A percentile compares a stretch with the other conserved stretches of the same genome.
Evolutionary conservation across 2,113 vertebrate genomes (phyloP).

Genomic region (Trochalopteron elliotii): DNA sequence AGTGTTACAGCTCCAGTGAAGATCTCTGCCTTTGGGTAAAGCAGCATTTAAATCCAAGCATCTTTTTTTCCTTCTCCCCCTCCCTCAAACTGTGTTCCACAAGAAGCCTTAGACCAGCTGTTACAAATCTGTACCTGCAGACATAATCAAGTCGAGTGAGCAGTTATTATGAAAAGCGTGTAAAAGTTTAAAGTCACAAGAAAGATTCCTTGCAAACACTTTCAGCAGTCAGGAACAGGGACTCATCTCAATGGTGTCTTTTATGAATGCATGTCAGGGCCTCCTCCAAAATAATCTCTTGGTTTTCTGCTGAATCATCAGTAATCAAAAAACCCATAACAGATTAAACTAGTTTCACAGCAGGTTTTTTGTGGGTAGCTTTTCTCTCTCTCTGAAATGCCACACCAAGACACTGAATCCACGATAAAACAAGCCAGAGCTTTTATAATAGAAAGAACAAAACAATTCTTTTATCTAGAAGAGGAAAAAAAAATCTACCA

Average conservation of each 20-base stretch:
- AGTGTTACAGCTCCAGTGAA: neutral
- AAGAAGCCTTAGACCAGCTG: neutral
- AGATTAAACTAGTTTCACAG: neutral
- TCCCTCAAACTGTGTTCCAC: neutral
- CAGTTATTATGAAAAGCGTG: neutral
- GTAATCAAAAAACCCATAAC: neutral
- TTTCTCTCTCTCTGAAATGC: neutral
- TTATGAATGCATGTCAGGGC: neutral
- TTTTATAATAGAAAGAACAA: neutral
- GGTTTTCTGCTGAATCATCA: neutral
- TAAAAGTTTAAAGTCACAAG: neutral
- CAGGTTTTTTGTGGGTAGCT: neutral
- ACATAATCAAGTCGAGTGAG: neutral
- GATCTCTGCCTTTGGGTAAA: neutral
- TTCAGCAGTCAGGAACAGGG: neutral
- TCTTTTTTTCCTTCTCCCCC: neutral
- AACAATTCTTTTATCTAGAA: neutral
- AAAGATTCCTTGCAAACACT: neutral
- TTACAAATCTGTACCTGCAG: neutral
- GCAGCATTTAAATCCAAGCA: neutral
- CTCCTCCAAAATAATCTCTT: neutral
- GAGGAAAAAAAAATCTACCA: fast-evolving
- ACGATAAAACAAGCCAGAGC: neutral
- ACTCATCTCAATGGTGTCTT: neutral
- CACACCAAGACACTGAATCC: neutral